Percentiles rank a stretch among this genome's conserved stretches.
Conservation (phyloP, 2,888 invertebrate genomes). For the Emmelina monodactyla region DNA sequence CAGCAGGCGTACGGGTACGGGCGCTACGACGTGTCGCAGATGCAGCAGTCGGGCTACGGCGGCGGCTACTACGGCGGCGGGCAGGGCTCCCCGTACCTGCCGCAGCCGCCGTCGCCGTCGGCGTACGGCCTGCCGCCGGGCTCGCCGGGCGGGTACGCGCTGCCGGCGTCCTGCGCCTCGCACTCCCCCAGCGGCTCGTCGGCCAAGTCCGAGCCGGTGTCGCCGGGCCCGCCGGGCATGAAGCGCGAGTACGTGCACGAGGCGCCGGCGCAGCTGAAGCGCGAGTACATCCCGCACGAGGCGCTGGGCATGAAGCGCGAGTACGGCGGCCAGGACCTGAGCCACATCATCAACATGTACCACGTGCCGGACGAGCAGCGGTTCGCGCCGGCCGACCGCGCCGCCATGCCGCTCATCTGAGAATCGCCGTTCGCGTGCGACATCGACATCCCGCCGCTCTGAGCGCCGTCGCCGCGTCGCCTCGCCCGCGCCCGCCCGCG, state of each 20-base stretch:
- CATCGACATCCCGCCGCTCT: constrained; percentile 70
- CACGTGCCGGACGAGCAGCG: constrained; percentile 71
- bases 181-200: constrained; percentile 89
- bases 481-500: constrained; percentile 51
- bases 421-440: constrained; percentile 72
- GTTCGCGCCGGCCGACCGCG: constrained; percentile 67
- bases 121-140: constrained; percentile 70
- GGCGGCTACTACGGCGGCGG: constrained; percentile 79
- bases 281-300: constrained; percentile 59
- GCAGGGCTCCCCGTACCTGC: constrained; percentile 80
- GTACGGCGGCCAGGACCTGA: constrained; percentile 70
- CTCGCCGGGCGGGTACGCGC: constrained; percentile 69
- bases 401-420: constrained; percentile 71
- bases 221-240: constrained; percentile 73
- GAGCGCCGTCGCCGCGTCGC: constrained; percentile 64
- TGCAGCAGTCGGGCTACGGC: constrained; percentile 76
- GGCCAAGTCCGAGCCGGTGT: constrained; percentile 89
- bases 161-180: constrained; percentile 74
- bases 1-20: constrained; percentile 86
- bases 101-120: constrained; percentile 74
- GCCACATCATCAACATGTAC: constrained; percentile 73
- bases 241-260: constrained; percentile 66
- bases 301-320: constrained; percentile 73
- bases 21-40: constrained; percentile 89
- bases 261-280: constrained; percentile 56